Evolutionary conservation across 2,113 vertebrate genomes (phyloP).

Genomic region (Rhipidura dahli): DNA sequence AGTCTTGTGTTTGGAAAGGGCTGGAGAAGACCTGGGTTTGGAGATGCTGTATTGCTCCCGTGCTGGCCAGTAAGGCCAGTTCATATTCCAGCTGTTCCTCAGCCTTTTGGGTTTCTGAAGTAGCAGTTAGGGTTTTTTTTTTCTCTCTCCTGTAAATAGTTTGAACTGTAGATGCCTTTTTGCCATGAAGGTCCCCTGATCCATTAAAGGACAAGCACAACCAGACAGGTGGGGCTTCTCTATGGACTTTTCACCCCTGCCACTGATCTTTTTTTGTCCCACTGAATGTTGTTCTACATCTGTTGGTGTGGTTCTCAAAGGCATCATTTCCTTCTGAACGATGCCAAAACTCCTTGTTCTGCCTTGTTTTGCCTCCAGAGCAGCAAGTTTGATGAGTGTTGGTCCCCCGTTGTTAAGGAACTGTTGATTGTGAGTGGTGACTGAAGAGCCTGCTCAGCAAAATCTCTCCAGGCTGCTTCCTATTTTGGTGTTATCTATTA

Average conservation of each 20-base stretch:
- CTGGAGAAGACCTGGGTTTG: not conserved
- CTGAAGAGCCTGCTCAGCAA: slow-evolving; percentile 23
- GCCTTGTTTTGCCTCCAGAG: not conserved
- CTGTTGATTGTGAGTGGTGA: not conserved
- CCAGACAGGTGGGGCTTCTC: not conserved
- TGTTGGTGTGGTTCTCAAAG: fast-evolving
- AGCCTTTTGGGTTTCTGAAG: not conserved
- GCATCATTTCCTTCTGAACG: not conserved
- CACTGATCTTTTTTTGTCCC: not conserved
- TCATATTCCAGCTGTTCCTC: not conserved
- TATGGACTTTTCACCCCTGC: not conserved
- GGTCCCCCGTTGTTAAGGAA: not conserved
- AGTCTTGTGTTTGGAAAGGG: not conserved
- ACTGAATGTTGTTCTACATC: not conserved
- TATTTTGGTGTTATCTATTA: slow-evolving; percentile 12
- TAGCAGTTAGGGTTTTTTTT: not conserved
- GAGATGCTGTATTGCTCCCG: fast-evolving
- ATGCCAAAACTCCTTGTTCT: not conserved
- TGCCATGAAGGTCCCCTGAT: fast-evolving
- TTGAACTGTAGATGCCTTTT: not conserved
- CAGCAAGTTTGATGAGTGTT: not conserved
- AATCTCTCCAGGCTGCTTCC: not conserved
- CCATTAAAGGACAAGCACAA: not conserved
- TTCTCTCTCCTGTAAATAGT: not conserved
- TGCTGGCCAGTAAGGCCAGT: not conserved